Evolutionary conservation across 2,888 invertebrate genomes (phyloP).

Genomic region (Mechanitis mazaeus): DNA sequence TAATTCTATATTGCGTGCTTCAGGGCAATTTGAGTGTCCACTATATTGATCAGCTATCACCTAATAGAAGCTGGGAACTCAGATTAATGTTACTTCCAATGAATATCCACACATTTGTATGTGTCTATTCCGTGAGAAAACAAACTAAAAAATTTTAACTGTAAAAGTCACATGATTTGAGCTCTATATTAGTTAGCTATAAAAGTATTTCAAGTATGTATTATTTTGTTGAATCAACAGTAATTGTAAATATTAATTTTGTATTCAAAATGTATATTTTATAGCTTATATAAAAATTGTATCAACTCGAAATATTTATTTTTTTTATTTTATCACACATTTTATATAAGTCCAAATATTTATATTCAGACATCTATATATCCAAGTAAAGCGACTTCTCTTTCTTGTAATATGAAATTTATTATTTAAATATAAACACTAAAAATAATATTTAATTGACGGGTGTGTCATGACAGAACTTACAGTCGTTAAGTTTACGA

Average conservation of each 20-base stretch:
- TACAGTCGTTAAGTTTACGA: constrained; percentile 50
- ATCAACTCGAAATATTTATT: no score
- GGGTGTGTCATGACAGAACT: constrained; percentile 41
- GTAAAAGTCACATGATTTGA: not conserved
- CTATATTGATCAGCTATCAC: constrained; percentile 29
- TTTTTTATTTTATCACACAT: no score
- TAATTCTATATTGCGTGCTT: constrained; percentile 41
- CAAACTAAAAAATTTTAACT: not conserved
- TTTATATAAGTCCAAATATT: no score
- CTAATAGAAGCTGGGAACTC: constrained; percentile 32
- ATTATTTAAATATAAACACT: not conserved
- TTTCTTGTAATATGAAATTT: no score
- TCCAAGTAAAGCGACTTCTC: no score
- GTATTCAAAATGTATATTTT: no score
- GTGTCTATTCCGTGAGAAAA: not conserved
- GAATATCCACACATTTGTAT: constrained; percentile 9
- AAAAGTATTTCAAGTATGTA: no score
- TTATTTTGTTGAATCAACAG: no score
- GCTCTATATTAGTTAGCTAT: no score
- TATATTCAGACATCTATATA: no score
- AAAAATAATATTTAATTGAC: constrained; percentile 32
- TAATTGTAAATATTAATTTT: no score
- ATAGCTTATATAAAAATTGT: no score
- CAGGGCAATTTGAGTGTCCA: constrained; percentile 40
- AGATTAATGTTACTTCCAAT: constrained; percentile 13